These are phyloP conservation scores for Brienomyrus longianalis DNA, from an alignment of 2,113 vertebrate species.

Conservation along the genomic window DNA sequence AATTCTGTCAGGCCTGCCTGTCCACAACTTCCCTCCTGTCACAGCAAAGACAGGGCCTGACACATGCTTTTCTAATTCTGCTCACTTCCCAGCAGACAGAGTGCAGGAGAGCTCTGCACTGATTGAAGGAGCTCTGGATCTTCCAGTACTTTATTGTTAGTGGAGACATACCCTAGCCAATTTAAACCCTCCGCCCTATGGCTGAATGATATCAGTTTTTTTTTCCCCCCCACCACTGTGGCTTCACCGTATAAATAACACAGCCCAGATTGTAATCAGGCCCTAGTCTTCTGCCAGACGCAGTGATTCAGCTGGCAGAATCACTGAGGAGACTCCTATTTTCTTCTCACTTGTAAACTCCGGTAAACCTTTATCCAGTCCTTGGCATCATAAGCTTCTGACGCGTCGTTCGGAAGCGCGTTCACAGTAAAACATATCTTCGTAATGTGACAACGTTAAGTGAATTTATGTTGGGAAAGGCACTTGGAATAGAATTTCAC, in stretches of 20 bases:
- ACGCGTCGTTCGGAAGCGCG: neutral
- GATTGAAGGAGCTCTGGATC: neutral
- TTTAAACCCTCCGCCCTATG: neutral
- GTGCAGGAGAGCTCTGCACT: neutral
- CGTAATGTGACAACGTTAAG: neutral
- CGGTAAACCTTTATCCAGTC: neutral
- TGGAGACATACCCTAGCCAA: neutral
- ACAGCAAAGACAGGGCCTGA: neutral
- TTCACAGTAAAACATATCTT: neutral
- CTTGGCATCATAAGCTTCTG: neutral
- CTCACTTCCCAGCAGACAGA: neutral
- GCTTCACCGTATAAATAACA: neutral
- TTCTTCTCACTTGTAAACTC: neutral
- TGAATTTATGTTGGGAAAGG: neutral
- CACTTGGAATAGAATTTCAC: neutral
- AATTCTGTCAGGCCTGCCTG: neutral
- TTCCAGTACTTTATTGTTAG: neutral
- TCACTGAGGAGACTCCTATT: neutral
- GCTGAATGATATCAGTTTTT: neutral
- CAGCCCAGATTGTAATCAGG: neutral
- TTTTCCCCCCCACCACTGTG: neutral
- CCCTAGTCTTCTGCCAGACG: neutral
- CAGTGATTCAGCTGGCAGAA: neutral
- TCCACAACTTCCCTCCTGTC: neutral
- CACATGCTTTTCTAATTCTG: neutral